Conservation (phyloP, 2,797 vertebrate genomes). For the Diglossa cyanea region DNA sequence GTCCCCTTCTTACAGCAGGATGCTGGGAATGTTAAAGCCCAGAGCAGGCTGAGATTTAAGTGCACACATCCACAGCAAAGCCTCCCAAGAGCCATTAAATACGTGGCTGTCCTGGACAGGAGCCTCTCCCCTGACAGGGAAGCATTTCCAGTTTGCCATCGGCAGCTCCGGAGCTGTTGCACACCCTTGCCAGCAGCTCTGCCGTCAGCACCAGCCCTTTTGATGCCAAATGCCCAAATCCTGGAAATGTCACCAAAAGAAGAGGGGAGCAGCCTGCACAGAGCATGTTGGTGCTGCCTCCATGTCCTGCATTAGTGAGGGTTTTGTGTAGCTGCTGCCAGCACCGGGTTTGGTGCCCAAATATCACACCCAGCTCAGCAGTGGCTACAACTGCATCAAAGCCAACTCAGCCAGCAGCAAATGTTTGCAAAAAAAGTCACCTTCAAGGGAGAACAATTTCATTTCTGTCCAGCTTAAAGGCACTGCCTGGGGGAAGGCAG, state of each 20-base stretch:
- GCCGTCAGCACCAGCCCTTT: neutral
- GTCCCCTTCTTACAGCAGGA: neutral
- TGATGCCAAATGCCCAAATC: neutral
- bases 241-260: neutral
- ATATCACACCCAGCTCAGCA: neutral
- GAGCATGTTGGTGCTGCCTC: neutral
- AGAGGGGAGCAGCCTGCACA: neutral
- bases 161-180: neutral
- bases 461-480: neutral
- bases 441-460: neutral
- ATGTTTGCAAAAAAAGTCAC: neutral
- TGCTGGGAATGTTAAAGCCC: neutral
- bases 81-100: neutral
- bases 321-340: neutral
- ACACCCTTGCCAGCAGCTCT: neutral
- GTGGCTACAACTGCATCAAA: neutral
- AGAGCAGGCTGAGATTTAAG: neutral
- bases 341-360: accelerated
- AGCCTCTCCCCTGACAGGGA: neutral
- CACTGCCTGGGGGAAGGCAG: neutral
- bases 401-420: neutral
- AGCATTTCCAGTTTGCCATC: neutral
- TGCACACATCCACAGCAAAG: neutral
- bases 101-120: neutral
- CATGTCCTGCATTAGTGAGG: neutral